phyloP scores from a whole-genome alignment of 2,888 invertebrate species.

The Platerodrilus igneus region DNA sequence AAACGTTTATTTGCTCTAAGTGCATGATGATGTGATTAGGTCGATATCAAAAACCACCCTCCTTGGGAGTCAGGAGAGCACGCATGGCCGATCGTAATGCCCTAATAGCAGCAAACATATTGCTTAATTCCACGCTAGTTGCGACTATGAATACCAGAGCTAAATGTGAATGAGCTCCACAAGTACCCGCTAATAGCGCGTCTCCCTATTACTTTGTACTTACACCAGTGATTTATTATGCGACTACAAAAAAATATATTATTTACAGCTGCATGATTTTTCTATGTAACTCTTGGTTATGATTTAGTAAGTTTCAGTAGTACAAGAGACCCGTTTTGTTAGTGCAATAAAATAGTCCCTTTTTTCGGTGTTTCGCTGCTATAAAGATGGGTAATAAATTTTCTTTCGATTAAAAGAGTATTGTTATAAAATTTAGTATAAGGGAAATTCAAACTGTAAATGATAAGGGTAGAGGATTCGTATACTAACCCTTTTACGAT shows the following conservation, averaged over 20 bases:
- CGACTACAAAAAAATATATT: conserved; percentile 28
- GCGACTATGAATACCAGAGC: conserved; percentile 38
- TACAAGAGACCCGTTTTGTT: too few species aligned
- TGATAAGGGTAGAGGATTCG: too few species aligned
- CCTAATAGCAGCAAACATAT: conserved; percentile 49
- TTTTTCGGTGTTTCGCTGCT: too few species aligned
- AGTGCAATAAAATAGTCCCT: too few species aligned
- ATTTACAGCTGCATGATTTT: conserved; percentile 27
- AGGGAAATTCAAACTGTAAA: too few species aligned
- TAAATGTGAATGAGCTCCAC: conserved; percentile 38
- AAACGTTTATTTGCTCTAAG: conserved; percentile 11
- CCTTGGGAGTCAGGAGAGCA: conserved; percentile 33
- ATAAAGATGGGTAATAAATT: too few species aligned
- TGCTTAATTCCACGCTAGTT: conserved; percentile 49
- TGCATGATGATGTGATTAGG: conserved; percentile 31
- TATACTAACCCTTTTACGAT: too few species aligned
- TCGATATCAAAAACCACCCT: conserved; percentile 33
- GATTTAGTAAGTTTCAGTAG: conserved; percentile 25
- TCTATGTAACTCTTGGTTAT: conserved; percentile 20
- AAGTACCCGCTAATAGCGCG: conserved; percentile 49
- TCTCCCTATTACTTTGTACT: conserved; percentile 41
- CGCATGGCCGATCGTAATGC: conserved; percentile 36
- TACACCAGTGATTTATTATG: conserved; percentile 32
- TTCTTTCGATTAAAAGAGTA: too few species aligned
- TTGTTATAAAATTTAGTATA: too few species aligned